Base-by-base conservation (phyloP, 2,797 vertebrate genomes). In the Pterois miles region DNA sequence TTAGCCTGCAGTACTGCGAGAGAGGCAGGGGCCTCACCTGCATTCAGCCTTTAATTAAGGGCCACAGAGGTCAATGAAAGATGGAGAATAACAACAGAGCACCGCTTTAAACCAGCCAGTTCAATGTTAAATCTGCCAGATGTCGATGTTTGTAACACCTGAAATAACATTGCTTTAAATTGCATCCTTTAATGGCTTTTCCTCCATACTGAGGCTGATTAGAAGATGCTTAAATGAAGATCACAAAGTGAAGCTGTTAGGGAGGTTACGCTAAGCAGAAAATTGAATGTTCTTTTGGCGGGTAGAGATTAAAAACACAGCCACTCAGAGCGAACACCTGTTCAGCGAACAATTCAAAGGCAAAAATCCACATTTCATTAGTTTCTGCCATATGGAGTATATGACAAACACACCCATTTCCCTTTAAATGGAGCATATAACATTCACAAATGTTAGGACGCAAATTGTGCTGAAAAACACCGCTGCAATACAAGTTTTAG, bases 21-120 rank as follows among this genome's bases (percentile, higher is more conserved):
- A 62, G 79, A 81, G 65, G 60, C 67, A 16, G 69, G 84, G 85
- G 76, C 70, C 79, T 84, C 83, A 85, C 79, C 84, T 86, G 77
- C 53, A 74, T 63, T 76, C 80, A 78, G 57, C 46, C 80, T 82
- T 82, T 91, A 89, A 91, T 92, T 91, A 91, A 86, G 89, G 84
- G 84, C 79, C 14, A 75, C 62, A 11, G 66, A 77, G 76, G 68
- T 7, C 75, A 80, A 38, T 59, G 77, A 53, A 70, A 48, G 52
- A 85, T 13, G 52, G 27, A 16, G 54, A 62, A 73, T 73, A 85
- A 80, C 22, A 43, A 53, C 62, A 48, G 48, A 84, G 56, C 33
- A 0, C 38, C 2, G 60, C 80, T 81, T 79, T 58, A 81, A 89
- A 87, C 33, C 71, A 57, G 65, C 54, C 78, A 11, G 16, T 66